Evolutionary conservation across 2,888 invertebrate species (phyloP), one percentile per base, ranked within the genome.

Genomic region (Eurytoma adleriae): DNA sequence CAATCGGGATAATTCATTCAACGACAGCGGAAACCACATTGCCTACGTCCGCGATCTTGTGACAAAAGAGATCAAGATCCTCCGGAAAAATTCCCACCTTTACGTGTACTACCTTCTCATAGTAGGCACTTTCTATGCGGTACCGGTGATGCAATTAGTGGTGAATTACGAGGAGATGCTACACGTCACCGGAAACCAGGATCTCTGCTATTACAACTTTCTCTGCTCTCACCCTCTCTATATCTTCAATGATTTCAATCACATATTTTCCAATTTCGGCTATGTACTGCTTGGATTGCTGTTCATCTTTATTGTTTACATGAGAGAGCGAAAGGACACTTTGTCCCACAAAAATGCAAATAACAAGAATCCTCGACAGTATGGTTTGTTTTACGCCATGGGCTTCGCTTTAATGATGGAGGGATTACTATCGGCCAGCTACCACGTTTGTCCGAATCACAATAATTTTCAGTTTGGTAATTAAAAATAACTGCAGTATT

Each of bases 381-480:
- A 94, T 89, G 97, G 97, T 0, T 90, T 97, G 69, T 95, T 95
- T 90, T 97, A 97, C 91, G 95, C 97, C 0, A 95, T 97, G 95
- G 97, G 96, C 0, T 92, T 95, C 67, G 96, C 96, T 0, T 92
- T 97, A 16, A 93, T 95, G 77, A 96, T 97, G 96, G 97, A 97
- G 91, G 97, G 97, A 0, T 88, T 97, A 3, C 92, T 97, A 40
- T 96, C 96, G 16, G 97, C 94, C 12, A 96, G 96, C 90, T 97
- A 97, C 91, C 97, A 97, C 87, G 94, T 97, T 61, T 97, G 97
- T 86, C 97, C 97, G 0, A 97, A 95, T 90, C 95, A 95, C 87
- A 94, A 95, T 87, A 97, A 97, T 91, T 97, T 97, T 89, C 97
- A 97, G 89, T 97, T 97, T 90, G 97, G 97, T 97, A 89, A 91